These are phyloP conservation scores for Lepus oiostolus DNA, from an alignment of 2,797 vertebrate species.

Conservation along the genomic window DNA sequence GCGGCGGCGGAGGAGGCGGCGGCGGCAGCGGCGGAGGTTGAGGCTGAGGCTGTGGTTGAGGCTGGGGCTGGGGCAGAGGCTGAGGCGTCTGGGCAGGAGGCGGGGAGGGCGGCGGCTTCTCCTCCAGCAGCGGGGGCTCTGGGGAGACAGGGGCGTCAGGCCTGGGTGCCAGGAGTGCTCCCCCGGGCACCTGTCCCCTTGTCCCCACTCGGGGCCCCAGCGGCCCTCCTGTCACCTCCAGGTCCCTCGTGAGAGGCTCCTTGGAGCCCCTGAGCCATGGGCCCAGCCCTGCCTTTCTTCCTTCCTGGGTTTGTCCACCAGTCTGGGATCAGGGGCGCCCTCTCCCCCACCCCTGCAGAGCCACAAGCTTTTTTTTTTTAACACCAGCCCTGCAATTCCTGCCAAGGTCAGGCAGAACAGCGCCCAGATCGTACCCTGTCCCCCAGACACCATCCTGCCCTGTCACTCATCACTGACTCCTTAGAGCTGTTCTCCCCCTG, in stretches of 20 bases:
- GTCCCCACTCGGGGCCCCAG: neutral
- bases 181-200: neutral
- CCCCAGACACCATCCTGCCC: neutral
- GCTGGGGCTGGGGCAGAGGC: neutral
- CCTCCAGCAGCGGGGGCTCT: conserved; percentile 83
- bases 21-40: neutral
- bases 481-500: neutral
- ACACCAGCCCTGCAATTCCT: too few species aligned
- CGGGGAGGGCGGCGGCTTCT: conserved; percentile 79
- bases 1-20: neutral
- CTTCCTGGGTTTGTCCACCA: neutral
- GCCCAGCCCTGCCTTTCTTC: neutral
- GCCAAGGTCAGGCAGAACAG: neutral
- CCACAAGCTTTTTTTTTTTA: too few species aligned
- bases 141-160: neutral
- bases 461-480: neutral
- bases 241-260: neutral
- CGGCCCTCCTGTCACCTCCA: rapidly evolving
- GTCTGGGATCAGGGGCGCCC: too few species aligned
- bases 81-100: conserved; percentile 60
- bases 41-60: neutral
- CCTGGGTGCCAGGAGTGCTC: neutral
- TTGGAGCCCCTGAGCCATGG: neutral
- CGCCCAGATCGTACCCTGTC: neutral
- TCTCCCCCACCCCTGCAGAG: too few species aligned